Base-by-base conservation (phyloP, 1,140 invertebrate genomes). In the Aphidius gifuensis region DNA sequence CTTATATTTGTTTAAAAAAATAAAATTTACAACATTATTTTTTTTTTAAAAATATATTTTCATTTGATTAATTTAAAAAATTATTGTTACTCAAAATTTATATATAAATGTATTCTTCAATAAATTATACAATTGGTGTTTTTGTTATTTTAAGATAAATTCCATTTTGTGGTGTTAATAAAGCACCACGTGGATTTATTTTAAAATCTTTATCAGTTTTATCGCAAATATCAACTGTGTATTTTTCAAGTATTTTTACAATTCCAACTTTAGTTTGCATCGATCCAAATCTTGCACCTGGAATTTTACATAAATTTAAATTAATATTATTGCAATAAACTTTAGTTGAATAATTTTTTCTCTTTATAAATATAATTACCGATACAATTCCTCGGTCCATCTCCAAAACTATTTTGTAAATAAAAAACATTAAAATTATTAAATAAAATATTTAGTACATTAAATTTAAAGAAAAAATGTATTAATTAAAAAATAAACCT, bases 341-440 rank as follows among this genome's bases (percentile, higher is more conserved):
- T 16, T 16, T 16, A 16, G 16, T 16, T 39, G 23, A 38, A 39
- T 3, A 53, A n/a, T n/a, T 16, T 16, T 16, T 16, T 16, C 1
- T 16, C 1, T 16, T 16, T 16, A 16, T 16, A 16, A 16, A 16
- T 16, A 16, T 16, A 16, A 16, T 16, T 76, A 80, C 84, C 85
- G 58, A 87, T 88, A 72, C 89, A 86, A 69, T 85, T 85, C 54
- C 88, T 78, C 0, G 85, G 85, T n/a, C 88, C 89, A 55, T 87
- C 85, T 45, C 88, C 89, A 16, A 16, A 16, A 16, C 16, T 16
- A 16, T 16, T 16, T 16, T 16, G 16, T 16, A 16, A 16, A 16
- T 16, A 16, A 16, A 16, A 16, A 16, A 16, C 16, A 1, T 16
- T 16, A 16, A 16, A 16, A 16, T 16, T 16, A 16, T 16, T 16